Base-by-base conservation (phyloP, 1,140 invertebrate species). In the Dolichoris vasculosae region DNA sequence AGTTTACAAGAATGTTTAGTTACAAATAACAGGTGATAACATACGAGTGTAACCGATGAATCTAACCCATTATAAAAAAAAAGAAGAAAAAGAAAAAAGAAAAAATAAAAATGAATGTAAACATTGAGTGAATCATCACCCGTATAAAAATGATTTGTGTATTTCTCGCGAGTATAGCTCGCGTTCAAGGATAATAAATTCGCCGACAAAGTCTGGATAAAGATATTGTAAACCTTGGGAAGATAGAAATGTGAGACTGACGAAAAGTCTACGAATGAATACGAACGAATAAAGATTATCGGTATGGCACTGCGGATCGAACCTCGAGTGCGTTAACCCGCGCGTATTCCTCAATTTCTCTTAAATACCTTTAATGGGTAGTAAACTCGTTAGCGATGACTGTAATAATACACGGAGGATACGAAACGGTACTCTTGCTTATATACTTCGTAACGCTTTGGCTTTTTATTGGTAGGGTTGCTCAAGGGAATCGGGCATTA, bases 401-500 rank as follows among this genome's bases (percentile, higher is more conserved):
- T 43, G 38, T 63, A 83, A 76, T 75, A 83, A 83, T 40, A 43
- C 26, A 13, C 69, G 82, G 26, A 59, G 32, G 30, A 48, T 77
- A 51, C 51, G 59, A 43, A 83, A 83, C 82, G 82, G 82, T 83
- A 83, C 55, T 73, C 67, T 38, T 71, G 43, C 67, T 35, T 77
- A 43, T 35, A 43, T 35, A 59, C 23, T 26, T 59, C 23, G 13
- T 26, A 59, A 26, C 4, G 4, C 38, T 73, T 6, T 26, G 59
- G 23, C 63, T 79, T 79, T 64, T 63, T 79, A 43, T 81, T 40
- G 55, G 15, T 30, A 48, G 40, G 2, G 30, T 26, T 48, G 48
- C 67, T 59, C 82, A n/a, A 40, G 51, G 51, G 35, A 83, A 83
- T 83, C 82, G 55, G 63, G 71, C 38, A 76, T 83, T 76, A 76